phyloP scores from a whole-genome alignment of 2,797 vertebrate genomes.

The Dryobates pubescens region DNA sequence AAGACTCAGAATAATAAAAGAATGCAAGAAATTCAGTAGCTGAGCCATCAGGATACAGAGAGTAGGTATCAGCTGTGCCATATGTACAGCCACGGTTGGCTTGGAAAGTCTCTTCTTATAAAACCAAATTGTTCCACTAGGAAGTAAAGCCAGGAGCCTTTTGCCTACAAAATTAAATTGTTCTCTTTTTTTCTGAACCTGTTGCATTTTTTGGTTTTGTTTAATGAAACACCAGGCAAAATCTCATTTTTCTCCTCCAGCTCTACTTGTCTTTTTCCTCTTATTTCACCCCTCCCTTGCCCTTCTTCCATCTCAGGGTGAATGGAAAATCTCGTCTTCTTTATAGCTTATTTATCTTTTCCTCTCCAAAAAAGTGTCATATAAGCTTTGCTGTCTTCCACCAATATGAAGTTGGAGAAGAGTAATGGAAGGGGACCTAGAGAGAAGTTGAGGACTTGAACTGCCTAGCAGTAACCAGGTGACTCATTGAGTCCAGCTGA shows the following conservation, averaged over 20 bases:
- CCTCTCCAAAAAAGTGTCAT: neutral
- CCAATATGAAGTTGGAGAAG: neutral
- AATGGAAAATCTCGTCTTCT: constrained; percentile 52
- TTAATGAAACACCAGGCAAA: constrained; percentile 64
- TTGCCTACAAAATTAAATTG: constrained; percentile 57
- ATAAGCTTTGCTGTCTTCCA: neutral
- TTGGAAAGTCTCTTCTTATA: constrained; percentile 59
- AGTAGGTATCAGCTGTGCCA: constrained; percentile 71
- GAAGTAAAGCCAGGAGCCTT: constrained; percentile 47
- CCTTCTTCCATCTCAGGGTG: neutral
- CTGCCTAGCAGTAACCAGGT: neutral
- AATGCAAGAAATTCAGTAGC: constrained; percentile 71
- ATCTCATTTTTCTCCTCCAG: constrained; percentile 44
- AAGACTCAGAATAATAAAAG: constrained; percentile 52
- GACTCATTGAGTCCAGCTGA: neutral
- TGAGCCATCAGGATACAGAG: constrained; percentile 68
- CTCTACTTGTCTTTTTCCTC: constrained; percentile 37
- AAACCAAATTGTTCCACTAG: constrained; percentile 63
- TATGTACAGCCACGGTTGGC: constrained; percentile 68
- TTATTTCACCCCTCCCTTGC: constrained; percentile 17
- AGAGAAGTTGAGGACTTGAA: neutral
- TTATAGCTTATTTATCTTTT: constrained; percentile 53
- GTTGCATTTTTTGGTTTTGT: constrained; percentile 56
- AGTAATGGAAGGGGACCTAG: neutral
- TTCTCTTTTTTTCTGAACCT: constrained; percentile 7